Conservation (phyloP, 1,140 invertebrate genomes). For the Trichoplusia ni region DNA sequence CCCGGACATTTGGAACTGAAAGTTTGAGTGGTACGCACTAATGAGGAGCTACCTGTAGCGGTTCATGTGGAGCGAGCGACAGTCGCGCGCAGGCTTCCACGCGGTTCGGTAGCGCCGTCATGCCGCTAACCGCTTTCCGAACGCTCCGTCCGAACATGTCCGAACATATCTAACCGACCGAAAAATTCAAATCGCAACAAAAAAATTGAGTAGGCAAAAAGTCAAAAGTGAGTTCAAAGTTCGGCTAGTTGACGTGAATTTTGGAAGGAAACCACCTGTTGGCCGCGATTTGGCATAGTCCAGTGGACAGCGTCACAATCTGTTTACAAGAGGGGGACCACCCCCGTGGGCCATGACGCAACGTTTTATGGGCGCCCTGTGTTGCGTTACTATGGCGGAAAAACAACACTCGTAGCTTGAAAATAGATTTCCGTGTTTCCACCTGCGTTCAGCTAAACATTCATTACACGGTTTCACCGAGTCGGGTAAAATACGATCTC, state of each 20-base stretch:
- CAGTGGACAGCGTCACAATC: slow-evolving; percentile 68
- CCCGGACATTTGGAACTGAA: slow-evolving; percentile 53
- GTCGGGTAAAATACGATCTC: slow-evolving; percentile 42
- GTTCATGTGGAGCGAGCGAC: slow-evolving; percentile 54
- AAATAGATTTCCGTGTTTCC: slow-evolving; percentile 74
- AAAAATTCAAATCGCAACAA: slow-evolving; percentile 34
- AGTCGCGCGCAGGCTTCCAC: slow-evolving; percentile 80
- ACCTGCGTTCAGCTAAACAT: slow-evolving; percentile 49
- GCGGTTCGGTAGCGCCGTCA: slow-evolving; percentile 68
- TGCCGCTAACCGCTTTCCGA: slow-evolving; percentile 55
- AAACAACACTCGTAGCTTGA: slow-evolving; percentile 63
- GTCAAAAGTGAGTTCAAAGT: slow-evolving; percentile 20
- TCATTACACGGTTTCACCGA: slow-evolving; percentile 45
- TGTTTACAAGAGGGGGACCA: slow-evolving; percentile 75
- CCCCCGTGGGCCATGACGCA: slow-evolving; percentile 69
- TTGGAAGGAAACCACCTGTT: slow-evolving; percentile 67
- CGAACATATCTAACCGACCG: slow-evolving; percentile 31
- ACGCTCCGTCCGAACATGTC: slow-evolving; percentile 48
- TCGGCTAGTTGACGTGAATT: slow-evolving; percentile 22
- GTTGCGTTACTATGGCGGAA: slow-evolving; percentile 71
- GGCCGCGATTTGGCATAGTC: slow-evolving; percentile 68
- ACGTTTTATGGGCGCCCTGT: slow-evolving; percentile 67
- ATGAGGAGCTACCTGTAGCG: slow-evolving; percentile 75
- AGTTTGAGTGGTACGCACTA: slow-evolving; percentile 51
- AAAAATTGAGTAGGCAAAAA: slow-evolving; percentile 32